Evolutionary conservation across 2,113 vertebrate genomes (phyloP).

Genomic region (Pagrus major): DNA sequence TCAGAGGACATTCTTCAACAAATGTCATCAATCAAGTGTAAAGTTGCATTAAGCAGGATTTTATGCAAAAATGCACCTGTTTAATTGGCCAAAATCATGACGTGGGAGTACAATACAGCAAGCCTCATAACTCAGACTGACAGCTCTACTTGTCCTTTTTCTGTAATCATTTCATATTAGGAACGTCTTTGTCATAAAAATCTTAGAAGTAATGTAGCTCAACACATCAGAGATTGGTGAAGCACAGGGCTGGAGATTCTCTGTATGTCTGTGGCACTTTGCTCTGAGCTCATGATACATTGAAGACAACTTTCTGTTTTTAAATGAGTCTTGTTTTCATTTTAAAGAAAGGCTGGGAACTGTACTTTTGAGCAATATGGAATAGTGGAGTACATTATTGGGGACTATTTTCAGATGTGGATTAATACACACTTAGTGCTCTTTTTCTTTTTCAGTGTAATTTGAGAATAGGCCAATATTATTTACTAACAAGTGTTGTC

Average conservation of each 20-base stretch:
- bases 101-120: neutral
- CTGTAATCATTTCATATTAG: neutral
- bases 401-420: neutral
- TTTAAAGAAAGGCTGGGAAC: no score
- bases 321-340: no score
- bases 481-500: neutral
- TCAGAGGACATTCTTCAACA: neutral
- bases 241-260: neutral
- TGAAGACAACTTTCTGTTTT: no score
- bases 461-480: neutral
- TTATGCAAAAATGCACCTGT: constrained; percentile 38
- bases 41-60: neutral
- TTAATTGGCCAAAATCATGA: constrained; percentile 13
- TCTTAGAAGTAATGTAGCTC: neutral
- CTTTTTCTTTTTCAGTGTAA: neutral
- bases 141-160: neutral
- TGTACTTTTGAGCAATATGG: neutral
- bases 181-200: neutral
- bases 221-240: no score
- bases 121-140: neutral
- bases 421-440: constrained; percentile 3
- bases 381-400: neutral
- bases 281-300: no score
- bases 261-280: neutral
- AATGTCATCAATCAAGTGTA: constrained; percentile 13